Base-by-base conservation (phyloP, 1,140 invertebrate genomes). In the Melanaphis sacchari region DNA sequence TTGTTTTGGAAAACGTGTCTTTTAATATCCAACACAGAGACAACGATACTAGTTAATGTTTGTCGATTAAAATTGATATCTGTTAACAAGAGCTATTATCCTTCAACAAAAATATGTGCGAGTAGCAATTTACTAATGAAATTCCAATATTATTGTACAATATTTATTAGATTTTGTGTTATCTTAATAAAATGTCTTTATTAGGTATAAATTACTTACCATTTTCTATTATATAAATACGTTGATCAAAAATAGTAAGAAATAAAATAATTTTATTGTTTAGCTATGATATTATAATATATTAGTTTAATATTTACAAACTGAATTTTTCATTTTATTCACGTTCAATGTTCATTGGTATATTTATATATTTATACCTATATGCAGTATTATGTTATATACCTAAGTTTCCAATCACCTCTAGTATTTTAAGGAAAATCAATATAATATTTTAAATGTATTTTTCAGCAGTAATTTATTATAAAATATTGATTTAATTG, bases 1-100 rank as follows among this genome's bases (percentile, higher is more conserved):
- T 92, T 92, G 66, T 92, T 92, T 92, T 92, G 40, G 90, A 92
- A 92, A 92, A 92, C 90, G 49, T 46, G 90, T 92, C 90, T 92
- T 91, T 91, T 46, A 38, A 92, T 82, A 92, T 46, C 9, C 41
- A 82, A 81, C 31, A 82, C 41, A 8, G 21, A 46, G 59, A 82
- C 5, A 46, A 66, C 81, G 90, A 91, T 4, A 43, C 21, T 36
- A 81, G 66, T 54, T 92, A 92, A 92, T 81, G 52, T 41, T 26
- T n/a, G 15, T 41, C n/a, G 38, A 90, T 90, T 41, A 90, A 66
- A 90, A 66, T 66, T 66, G 54, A 90, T 90, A 90, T 66, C 38
- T 52, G 89, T 66, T 90, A 66, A 90, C 38, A 54, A 59, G 22
- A 26, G 89, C 26, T 76, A 76, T 59, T 31, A 66, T 8, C 9